These are phyloP conservation scores for Lottia scabra DNA, from an alignment of 2,888 invertebrate species.

Conservation along the genomic window DNA sequence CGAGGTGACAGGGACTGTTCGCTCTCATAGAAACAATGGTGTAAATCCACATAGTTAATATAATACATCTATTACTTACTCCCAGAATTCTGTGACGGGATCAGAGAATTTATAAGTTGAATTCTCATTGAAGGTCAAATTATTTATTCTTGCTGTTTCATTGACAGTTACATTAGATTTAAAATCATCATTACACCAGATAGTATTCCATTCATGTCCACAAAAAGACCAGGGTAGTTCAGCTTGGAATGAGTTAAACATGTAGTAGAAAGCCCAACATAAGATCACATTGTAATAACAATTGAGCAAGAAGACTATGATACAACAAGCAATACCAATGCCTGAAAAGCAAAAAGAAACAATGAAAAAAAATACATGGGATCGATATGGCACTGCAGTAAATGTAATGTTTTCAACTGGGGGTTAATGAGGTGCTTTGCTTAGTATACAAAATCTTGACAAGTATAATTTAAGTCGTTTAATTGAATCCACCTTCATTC, in stretches of 20 bases:
- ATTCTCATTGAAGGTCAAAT: slow-evolving; percentile 13
- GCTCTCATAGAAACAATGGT: too few relatives aligned
- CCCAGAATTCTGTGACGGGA: slow-evolving; percentile 73
- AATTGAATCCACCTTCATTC: too few relatives aligned
- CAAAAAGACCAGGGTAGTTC: slow-evolving; percentile 72
- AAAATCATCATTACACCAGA: slow-evolving; percentile 44
- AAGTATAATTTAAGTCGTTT: too few relatives aligned
- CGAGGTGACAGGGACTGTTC: too few relatives aligned
- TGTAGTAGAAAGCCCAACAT: slow-evolving; percentile 71
- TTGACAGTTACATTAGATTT: slow-evolving; percentile 18
- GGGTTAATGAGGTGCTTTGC: too few relatives aligned
- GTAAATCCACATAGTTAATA: too few relatives aligned
- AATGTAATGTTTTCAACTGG: too few relatives aligned
- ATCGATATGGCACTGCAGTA: too few relatives aligned
- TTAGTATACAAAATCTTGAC: too few relatives aligned
- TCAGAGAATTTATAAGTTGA: slow-evolving; percentile 51
- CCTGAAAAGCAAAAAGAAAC: slow-evolving; percentile 63
- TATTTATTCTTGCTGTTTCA: slow-evolving; percentile 15
- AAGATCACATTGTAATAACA: slow-evolving; percentile 74
- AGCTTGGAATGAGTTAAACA: slow-evolving; percentile 69
- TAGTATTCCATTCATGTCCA: slow-evolving; percentile 72
- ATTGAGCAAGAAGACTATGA: slow-evolving; percentile 73
- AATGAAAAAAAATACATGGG: too few relatives aligned
- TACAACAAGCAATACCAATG: slow-evolving; percentile 71
- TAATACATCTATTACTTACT: slow-evolving; percentile 51